These are phyloP conservation scores for Vanessa cardui DNA, from an alignment of 2,888 invertebrate species.

Conservation along the genomic window DNA sequence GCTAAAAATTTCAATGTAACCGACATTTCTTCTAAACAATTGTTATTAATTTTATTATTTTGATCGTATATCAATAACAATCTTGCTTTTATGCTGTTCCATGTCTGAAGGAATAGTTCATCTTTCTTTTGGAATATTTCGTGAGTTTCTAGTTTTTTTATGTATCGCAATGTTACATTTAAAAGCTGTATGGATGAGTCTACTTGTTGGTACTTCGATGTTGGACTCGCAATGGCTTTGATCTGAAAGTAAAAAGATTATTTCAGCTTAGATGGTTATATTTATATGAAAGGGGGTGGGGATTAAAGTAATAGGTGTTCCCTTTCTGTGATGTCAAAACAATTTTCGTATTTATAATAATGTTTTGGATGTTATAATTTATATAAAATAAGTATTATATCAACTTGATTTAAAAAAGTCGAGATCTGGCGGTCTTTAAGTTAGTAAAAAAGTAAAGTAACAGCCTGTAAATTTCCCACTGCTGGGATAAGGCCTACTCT, in stretches of 20 bases:
- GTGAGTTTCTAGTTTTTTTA: slow-evolving; percentile 69
- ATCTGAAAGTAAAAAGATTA: slow-evolving; percentile 56
- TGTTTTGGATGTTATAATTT: no score
- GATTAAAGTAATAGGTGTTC: no score
- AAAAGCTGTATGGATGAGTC: slow-evolving; percentile 65
- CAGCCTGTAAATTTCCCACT: no score
- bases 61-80: slow-evolving; percentile 48
- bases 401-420: no score
- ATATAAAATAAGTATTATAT: no score
- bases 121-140: slow-evolving; percentile 63
- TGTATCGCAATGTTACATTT: slow-evolving; percentile 60
- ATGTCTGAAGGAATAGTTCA: slow-evolving; percentile 60
- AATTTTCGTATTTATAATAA: no score
- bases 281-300: no score
- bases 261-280: no score
- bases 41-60: slow-evolving; percentile 44
- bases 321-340: no score
- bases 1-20: slow-evolving; percentile 62
- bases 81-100: slow-evolving; percentile 59
- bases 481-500: no score
- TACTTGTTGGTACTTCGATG: slow-evolving; percentile 60
- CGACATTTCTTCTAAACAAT: slow-evolving; percentile 59
- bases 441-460: no score
- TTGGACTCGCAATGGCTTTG: slow-evolving; percentile 53
- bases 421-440: no score